phyloP scores from a whole-genome alignment of 2,797 vertebrate genomes.

The Urosaurus nigricauda region DNA sequence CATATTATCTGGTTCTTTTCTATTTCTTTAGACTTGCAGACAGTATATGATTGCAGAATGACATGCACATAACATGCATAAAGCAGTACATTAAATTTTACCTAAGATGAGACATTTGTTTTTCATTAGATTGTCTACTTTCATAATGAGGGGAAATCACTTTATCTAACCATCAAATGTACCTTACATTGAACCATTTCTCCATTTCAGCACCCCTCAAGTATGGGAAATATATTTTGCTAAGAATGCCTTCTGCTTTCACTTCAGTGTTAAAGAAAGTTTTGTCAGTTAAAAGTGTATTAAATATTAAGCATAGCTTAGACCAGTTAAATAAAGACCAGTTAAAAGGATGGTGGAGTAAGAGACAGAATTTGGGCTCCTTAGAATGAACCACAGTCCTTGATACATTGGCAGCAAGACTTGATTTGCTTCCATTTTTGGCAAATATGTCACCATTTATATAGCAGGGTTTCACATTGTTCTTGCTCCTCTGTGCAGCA shows the following conservation, averaged over 20 bases:
- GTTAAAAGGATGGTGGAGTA: background rate
- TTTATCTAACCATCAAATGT: slow-evolving; percentile 28
- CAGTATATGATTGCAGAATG: slow-evolving; percentile 28
- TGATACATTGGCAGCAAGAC: background rate
- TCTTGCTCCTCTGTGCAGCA: background rate
- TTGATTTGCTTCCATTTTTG: background rate
- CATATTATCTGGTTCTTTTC: slow-evolving; percentile 13
- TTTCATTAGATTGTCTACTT: slow-evolving; percentile 33
- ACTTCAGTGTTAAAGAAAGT: background rate
- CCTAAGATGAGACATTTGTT: slow-evolving; percentile 34
- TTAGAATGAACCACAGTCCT: background rate
- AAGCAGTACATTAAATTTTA: slow-evolving; percentile 23
- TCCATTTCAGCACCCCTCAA: background rate
- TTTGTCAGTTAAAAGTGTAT: background rate
- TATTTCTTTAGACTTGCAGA: slow-evolving; percentile 51
- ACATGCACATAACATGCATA: background rate
- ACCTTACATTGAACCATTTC: background rate
- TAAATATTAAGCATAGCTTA: background rate
- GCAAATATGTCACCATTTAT: background rate
- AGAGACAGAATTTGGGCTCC: background rate
- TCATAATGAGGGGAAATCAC: slow-evolving; percentile 6
- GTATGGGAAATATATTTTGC: background rate
- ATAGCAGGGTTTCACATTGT: background rate
- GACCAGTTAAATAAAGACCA: background rate
- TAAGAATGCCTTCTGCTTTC: background rate